Conservation (phyloP, 1,140 invertebrate species). For the Diabrotica undecimpunctata region DNA sequence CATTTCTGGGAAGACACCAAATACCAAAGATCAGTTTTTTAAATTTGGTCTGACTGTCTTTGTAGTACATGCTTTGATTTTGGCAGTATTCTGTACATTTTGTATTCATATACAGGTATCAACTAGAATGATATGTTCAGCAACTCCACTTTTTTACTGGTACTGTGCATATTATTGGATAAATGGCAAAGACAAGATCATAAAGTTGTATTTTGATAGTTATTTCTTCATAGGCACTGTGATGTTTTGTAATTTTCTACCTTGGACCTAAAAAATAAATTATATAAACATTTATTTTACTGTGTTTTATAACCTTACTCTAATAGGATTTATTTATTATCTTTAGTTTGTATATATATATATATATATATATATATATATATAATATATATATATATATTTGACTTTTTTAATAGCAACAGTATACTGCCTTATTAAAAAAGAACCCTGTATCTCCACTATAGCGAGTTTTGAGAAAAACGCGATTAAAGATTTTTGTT, state of each 20-base stretch:
- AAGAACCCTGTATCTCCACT: too few species aligned
- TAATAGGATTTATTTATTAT: not conserved
- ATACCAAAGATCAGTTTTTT: slow-evolving; percentile 38
- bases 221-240: slow-evolving; percentile 76
- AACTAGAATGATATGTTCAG: slow-evolving; percentile 77
- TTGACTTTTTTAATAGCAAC: too few species aligned
- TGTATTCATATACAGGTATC: slow-evolving; percentile 90
- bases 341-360: too few species aligned
- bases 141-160: slow-evolving; percentile 84
- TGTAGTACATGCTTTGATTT: slow-evolving; percentile 68
- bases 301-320: not conserved
- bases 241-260: slow-evolving; percentile 80
- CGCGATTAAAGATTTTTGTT: too few species aligned
- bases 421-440: too few species aligned
- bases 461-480: too few species aligned
- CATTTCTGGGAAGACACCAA: slow-evolving; percentile 18
- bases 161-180: slow-evolving; percentile 60
- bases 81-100: slow-evolving; percentile 73
- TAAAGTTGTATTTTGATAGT: slow-evolving; percentile 65
- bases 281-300: not conserved
- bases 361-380: too few species aligned
- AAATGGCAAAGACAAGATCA: slow-evolving; percentile 41
- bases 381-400: too few species aligned
- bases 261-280: slow-evolving; percentile 70
- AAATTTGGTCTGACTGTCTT: slow-evolving; percentile 64